phyloP scores from a whole-genome alignment of 2,113 vertebrate species.

The Odontesthes bonariensis region DNA sequence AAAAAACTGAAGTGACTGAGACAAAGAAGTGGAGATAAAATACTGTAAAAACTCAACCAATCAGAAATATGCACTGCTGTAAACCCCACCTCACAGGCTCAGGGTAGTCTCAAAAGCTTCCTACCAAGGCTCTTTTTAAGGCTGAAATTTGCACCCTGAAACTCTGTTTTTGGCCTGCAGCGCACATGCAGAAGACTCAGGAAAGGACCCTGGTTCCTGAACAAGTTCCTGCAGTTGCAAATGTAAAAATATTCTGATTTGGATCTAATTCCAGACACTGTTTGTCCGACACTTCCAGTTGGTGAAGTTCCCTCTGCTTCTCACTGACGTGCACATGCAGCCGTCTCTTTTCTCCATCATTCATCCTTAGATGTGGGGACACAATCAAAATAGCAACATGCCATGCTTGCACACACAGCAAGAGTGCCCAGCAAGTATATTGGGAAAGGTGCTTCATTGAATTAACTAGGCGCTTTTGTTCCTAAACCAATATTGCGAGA shows the following conservation, averaged over 20 bases:
- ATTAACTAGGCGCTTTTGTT: conserved; percentile 73
- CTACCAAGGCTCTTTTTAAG: no score
- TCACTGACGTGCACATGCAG: conserved; percentile 14
- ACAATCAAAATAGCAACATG: conserved; percentile 68
- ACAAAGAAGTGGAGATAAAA: no score
- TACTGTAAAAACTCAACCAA: no score
- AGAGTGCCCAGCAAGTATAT: conserved; percentile 54
- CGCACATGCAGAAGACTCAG: no score
- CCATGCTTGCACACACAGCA: conserved; percentile 56
- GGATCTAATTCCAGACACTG: conserved; percentile 35
- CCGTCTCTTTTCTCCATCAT: conserved; percentile 44
- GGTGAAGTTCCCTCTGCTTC: conserved; percentile 9
- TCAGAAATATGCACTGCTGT: no score
- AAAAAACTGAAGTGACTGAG: no score
- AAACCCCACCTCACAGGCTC: no score
- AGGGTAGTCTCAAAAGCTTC: no score
- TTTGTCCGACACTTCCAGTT: conserved; percentile 39
- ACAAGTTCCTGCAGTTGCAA: conserved; percentile 1
- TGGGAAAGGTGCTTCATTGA: conserved; percentile 73
- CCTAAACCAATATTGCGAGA: conserved; percentile 67
- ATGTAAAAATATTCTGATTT: conserved; percentile 4
- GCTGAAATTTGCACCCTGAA: no score
- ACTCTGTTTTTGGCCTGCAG: neutral
- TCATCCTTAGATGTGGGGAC: conserved; percentile 59
- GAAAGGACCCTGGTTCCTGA: no score